Base-by-base conservation (phyloP, 2,888 invertebrate genomes). In the Epirrita christyi region DNA sequence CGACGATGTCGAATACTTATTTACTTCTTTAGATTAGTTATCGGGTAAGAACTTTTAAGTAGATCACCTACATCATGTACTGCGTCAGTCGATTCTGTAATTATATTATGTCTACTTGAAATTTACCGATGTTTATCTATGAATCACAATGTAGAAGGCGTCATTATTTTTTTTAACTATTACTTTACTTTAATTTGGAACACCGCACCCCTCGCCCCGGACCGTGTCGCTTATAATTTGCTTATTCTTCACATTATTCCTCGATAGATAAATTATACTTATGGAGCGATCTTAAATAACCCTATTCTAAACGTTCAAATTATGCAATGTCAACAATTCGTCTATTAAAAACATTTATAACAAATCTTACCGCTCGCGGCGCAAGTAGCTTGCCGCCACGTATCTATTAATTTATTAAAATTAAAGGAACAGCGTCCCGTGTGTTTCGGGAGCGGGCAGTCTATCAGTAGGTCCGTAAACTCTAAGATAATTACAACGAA, bases 281-380 rank as follows among this genome's bases (percentile, higher is more conserved):
- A 92, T 77, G 90, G 91, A 89, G 87, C 91, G 88, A 91, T 90
- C 91, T 92, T 91, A 91, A 86, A 88, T 91, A 91, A 91, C 86
- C 88, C 91, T 91, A 91, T 87, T 83, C 91, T 91, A 91, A 85
- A 87, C 86, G 85, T 83, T 90, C 90, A 89, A 90, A 89, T 89
- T 87, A 90, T 90, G 88, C 86, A 86, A 85, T 87, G 88, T 88
- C 82, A 88, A 88, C 88, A 85, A 88, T 88, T 88, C 76, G 82
- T 88, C 87, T 89, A 88, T 85, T 84, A 76, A 83, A 87, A 88
- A 83, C 81, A 82, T 88, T 84, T 82, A 84, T 81, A 88, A 89
- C 86, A 85, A 88, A 87, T 81, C 78, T 85, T 83, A 83, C 71
- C 76, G 68, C 69, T 75, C 70, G 69, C 64, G 68, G 70, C 66